Percentiles rank a stretch among this genome's conserved stretches.
phyloP scores from a whole-genome alignment of 1,140 invertebrate genomes.

The Prorops nasuta region DNA sequence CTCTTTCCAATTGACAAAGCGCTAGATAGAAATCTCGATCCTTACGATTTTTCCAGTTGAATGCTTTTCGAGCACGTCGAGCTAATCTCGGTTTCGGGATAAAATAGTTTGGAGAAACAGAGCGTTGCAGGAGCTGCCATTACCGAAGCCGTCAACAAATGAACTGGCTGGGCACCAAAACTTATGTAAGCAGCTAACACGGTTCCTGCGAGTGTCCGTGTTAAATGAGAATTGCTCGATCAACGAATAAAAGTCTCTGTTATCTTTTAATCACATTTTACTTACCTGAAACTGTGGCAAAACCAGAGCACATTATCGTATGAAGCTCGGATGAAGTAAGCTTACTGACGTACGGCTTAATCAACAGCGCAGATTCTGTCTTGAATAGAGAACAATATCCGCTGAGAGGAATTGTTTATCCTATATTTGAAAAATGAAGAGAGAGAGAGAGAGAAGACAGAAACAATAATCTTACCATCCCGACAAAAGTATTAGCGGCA shows the following conservation, averaged over 20 bases:
- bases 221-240: not conserved
- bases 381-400: slow-evolving; percentile 45
- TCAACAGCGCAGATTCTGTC: slow-evolving; percentile 87
- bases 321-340: slow-evolving; percentile 90
- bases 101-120: slow-evolving; percentile 84
- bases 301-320: slow-evolving; percentile 89
- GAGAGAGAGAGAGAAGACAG: slow-evolving; percentile 2
- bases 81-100: slow-evolving; percentile 83
- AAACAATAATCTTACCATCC: slow-evolving; percentile 66
- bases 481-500: slow-evolving; percentile 88
- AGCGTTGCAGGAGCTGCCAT: slow-evolving; percentile 94
- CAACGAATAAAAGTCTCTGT: too few relatives aligned
- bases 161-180: slow-evolving; percentile 81
- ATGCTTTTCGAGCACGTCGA: slow-evolving; percentile 69
- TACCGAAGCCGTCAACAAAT: slow-evolving; percentile 85
- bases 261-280: slow-evolving; percentile 2
- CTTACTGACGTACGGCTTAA: slow-evolving; percentile 79
- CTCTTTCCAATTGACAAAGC: not conserved
- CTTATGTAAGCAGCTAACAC: slow-evolving; percentile 89
- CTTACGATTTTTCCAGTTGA: slow-evolving; percentile 64
- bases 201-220: slow-evolving; percentile 60
- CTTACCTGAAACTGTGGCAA: slow-evolving; percentile 88
- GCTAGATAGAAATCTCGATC: slow-evolving; percentile 11
- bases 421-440: not conserved
- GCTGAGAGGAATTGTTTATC: not conserved